Evolutionary conservation across 2,797 vertebrate genomes (phyloP), one percentile per base, ranked within the genome.

Genomic region (Danio jaintianensis): DNA sequence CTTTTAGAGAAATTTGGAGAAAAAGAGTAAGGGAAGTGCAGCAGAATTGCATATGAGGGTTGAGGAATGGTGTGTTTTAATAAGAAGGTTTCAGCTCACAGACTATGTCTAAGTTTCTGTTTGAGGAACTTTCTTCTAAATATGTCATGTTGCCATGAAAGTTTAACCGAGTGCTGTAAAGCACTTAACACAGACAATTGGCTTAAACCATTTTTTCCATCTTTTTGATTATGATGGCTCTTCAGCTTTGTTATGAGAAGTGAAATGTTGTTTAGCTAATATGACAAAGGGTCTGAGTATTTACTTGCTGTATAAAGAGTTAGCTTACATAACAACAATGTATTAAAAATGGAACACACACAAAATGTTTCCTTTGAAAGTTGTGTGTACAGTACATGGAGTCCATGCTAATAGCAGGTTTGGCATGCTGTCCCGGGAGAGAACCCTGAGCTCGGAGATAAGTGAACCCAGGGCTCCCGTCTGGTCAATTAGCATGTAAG

Each of bases 41-140:
- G 64, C 78, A 61, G 53, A 83, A 69, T 79, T 67, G 52, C 48
- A 81, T 50, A 84, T 66, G 53, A 79, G 55, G 52, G 40, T 61
- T 75, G 16, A 11, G 29, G n/a, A 53, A 59, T 66, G 43, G 72
- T 77, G 18, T 43, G 66, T 56, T 78, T 82, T 69, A 85, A 78
- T 81, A 62, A 75, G 68, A 22, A 20, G 50, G 52, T 29, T 56
- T 72, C n/a, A 56, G 4, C 40, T 59, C 15, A 7, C 55, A 16
- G 20, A 12, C 6, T 2, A 11, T 22, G 13, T 64, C 4, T 75
- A 61, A 38, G n/a, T 16, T 42, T 15, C 1, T 20, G 29, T 50
- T 45, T 56, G 18, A 42, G 13, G 18, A n/a, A 40, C 15, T 15
- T 9, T 1, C 7, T 66, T 66, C 7, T 2, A 67, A 9, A 67